A percentile compares a stretch with the other conserved stretches of the same genome.
Conservation (phyloP, 2,113 vertebrate genomes). For the Scomber scombrus region DNA sequence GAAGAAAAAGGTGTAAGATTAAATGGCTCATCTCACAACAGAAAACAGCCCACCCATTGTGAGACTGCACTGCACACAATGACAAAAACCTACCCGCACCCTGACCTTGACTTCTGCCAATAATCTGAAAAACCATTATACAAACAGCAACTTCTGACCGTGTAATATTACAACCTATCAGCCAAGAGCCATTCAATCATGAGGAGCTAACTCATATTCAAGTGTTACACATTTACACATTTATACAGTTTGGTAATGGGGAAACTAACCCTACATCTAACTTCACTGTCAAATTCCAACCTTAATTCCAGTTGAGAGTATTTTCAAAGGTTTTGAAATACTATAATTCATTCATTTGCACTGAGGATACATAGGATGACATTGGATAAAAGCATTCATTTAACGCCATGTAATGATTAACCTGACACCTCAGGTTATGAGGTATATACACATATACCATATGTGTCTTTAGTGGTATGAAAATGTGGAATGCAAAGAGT, state of each 20-base stretch:
- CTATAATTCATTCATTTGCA: no score
- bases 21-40: background rate
- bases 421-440: no score
- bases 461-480: no score
- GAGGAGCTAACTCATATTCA: background rate
- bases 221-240: no score
- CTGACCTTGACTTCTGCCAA: conserved; percentile 68
- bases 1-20: background rate
- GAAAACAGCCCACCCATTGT: background rate
- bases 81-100: conserved; percentile 10
- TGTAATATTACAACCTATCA: background rate
- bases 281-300: background rate
- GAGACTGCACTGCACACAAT: conserved; percentile 31
- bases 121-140: conserved; percentile 13
- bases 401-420: no score
- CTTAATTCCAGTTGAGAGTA: no score
- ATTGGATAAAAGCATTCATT: no score
- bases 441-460: no score
- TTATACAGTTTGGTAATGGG: background rate
- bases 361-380: no score
- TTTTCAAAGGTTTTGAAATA: no score
- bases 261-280: background rate
- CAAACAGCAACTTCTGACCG: conserved; percentile 12
- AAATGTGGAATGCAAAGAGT: no score
- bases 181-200: background rate